Evolutionary conservation across 2,797 vertebrate species (phyloP), one percentile per base, ranked within the genome.

Genomic region (Knipowitschia caucasica): DNA sequence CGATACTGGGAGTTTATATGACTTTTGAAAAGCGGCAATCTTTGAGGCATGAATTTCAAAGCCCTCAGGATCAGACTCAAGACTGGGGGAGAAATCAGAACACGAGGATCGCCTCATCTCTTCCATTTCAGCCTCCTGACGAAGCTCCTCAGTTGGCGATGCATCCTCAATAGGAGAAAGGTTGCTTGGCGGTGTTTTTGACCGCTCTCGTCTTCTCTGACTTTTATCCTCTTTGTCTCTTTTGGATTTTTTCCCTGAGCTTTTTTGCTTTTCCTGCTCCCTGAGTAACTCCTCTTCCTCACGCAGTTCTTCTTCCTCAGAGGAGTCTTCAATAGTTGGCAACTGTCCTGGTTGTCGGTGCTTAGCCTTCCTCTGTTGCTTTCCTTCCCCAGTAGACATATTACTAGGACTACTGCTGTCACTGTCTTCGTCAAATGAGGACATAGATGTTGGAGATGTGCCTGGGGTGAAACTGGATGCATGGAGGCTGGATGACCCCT

Each of bases 161-260:
- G 98, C 97, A 67, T 99, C 97, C 87, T 98, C 96, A 61, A 99
- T 99, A 1, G 97, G 96, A 35, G 96, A 99, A 45, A 99, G 93
- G 67, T 98, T 99, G 72, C 97, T 98, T 11, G 95, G 94, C 2
- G 98, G 93, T 12, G 96, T 96, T 81, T 96, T 97, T 53, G 94
- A 91, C 61, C 86, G 90, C 56, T 99, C 96, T 50, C 95, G 86
- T 61, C 98, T 93, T 73, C 94, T 94, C 71, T 98, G 95, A 39
- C 93, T 93, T 80, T 95, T 91, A 45, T 99, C 96, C 55, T 99
- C 98, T 84, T 99, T 99, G 71, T 98, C 96, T 79, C 95, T 98
- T 81, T 96, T 99, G 3, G 96, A 98, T 77, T 98, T 99, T 83
- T 96, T 96, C 54, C 93, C 95, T 7, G 94, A 94, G 69, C 91